Conservation (phyloP, 2,888 invertebrate genomes). For the Tanypteryx hageni region DNA sequence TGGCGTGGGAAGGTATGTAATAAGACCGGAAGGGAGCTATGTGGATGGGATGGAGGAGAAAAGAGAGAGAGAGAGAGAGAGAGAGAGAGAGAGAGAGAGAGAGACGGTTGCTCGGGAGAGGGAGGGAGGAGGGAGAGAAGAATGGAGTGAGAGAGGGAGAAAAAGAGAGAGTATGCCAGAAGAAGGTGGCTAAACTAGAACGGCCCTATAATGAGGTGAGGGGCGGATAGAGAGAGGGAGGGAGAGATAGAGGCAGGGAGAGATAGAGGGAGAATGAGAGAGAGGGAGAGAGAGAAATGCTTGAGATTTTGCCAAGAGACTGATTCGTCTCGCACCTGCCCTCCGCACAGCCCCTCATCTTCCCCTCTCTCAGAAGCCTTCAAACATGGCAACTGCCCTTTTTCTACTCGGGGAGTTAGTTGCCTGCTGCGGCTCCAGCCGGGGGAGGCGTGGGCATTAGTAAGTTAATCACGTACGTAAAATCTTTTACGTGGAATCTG, state of each 20-base stretch:
- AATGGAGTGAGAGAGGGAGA: background rate
- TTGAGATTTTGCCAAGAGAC: constrained; percentile 53
- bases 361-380: background rate
- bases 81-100: constrained; percentile 47
- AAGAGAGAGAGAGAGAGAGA: background rate
- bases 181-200: constrained; percentile 55
- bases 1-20: background rate
- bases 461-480: background rate
- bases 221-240: constrained; percentile 35
- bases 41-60: background rate
- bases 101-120: no score
- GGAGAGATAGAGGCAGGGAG: background rate
- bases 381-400: constrained; percentile 17
- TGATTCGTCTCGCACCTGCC: constrained; percentile 57
- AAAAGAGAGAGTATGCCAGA: constrained; percentile 42
- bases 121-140: background rate
- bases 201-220: constrained; percentile 62
- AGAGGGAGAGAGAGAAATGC: background rate
- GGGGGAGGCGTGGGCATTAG: background rate
- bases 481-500: background rate
- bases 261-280: constrained; percentile 10
- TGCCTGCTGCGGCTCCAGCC: background rate
- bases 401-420: background rate
- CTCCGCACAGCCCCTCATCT: background rate
- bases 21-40: background rate